Evolutionary conservation across 2,113 vertebrate genomes (phyloP).

Genomic region (Orycteropus afer): DNA sequence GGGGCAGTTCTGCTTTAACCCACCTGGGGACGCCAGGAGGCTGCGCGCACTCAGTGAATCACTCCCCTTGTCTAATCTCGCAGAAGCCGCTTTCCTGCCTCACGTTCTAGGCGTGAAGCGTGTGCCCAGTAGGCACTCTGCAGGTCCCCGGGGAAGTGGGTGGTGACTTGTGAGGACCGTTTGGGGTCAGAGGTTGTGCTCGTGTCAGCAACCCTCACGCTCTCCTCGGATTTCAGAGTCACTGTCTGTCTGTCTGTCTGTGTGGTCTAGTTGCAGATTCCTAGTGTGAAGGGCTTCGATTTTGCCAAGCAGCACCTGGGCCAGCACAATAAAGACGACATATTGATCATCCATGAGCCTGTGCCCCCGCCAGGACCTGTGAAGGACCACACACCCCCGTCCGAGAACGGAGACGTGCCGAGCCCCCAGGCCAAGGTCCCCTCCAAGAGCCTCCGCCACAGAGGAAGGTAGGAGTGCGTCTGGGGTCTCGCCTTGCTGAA

Average conservation of each 20-base stretch:
- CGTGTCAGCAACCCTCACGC: neutral
- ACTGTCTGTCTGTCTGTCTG: neutral
- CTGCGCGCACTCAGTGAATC: no score
- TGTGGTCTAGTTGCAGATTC: slow-evolving; percentile 92
- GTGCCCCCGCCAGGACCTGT: slow-evolving; percentile 86
- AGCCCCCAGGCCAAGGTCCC: slow-evolving; percentile 91
- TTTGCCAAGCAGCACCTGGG: slow-evolving; percentile 99
- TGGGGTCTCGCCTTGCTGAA: no score
- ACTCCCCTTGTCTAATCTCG: neutral
- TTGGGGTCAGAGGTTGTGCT: neutral
- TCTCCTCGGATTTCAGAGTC: neutral
- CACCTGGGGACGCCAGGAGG: no score
- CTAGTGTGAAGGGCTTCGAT: slow-evolving; percentile 98
- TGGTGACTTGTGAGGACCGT: neutral
- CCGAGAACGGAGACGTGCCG: slow-evolving; percentile 93
- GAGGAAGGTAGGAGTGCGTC: slow-evolving; percentile 89
- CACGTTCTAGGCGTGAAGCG: no score
- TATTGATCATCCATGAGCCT: slow-evolving; percentile 95
- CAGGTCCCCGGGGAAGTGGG: neutral
- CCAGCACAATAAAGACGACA: slow-evolving; percentile 96
- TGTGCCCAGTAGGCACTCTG: no score
- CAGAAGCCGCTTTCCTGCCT: neutral
- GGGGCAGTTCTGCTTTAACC: neutral
- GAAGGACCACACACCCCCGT: slow-evolving; percentile 91
- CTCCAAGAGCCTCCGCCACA: slow-evolving; percentile 89